Evolutionary conservation across 2,113 vertebrate species (phyloP), one percentile per base, ranked within the genome.

Genomic region (Cettia cetti): DNA sequence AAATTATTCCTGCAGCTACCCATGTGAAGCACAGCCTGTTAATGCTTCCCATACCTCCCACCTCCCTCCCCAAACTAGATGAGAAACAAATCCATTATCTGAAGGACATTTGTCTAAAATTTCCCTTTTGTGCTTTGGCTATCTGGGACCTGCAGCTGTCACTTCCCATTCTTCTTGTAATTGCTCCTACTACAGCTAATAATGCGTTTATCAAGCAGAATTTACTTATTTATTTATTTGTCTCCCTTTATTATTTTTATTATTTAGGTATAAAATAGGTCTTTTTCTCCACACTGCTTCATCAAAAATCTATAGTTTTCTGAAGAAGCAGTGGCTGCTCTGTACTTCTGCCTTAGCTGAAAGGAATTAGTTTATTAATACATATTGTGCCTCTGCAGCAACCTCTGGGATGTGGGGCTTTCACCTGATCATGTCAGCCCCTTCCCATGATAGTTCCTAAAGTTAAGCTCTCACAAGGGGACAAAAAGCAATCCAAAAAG

Each of bases 141-240:
- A 97, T 98, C 97, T 96, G 92, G 90, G 94, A 78, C 85, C 87
- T 95, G 94, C 97, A 98, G 97, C 96, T 97, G 96, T 68, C 93
- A 89, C 76, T 94, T 96, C 92, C 96, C 75, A 96, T 97, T 97
- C 96, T 97, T 94, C 90, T 81, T 93, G 76, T 97, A 97, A 97
- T 98, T 97, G 96, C 92, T 97, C 92, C 95, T 92, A 92, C 96
- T 97, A 77, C 54, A 72, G 87, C 93, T 95, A 96, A 97, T 97
- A 97, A 97, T 93, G 83, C 87, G 91, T 93, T 90, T 83, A 96
- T 96, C 89, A 85, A 93, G 77, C 69, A 92, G 89, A 54, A 89
- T 90, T 90, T 86, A 84, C 33, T 95, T 96, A 94, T 94, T 95
- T 96, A 92, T 95, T 97, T 97, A 92, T 95, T 93, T 94, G 50